Evolutionary conservation across 2,113 vertebrate species (phyloP).

Genomic region (Calonectris borealis): DNA sequence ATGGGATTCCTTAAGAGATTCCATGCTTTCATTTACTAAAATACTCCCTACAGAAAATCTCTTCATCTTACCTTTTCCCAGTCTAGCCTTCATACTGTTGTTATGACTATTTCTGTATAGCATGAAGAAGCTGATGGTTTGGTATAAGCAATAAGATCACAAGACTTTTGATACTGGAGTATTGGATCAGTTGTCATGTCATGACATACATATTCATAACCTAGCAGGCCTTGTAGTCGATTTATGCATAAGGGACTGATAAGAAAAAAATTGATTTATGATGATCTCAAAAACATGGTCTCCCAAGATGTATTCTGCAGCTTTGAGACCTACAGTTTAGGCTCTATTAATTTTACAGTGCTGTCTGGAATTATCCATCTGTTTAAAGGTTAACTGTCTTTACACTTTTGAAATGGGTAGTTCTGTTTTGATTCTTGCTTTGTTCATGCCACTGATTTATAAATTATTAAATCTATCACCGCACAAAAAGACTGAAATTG

Average conservation of each 20-base stretch:
- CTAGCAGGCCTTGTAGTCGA: conserved; percentile 33
- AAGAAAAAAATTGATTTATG: conserved; percentile 76
- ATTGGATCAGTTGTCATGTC: conserved; percentile 19
- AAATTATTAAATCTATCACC: conserved; percentile 69
- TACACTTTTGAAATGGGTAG: conserved; percentile 80
- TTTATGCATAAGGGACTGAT: conserved; percentile 51
- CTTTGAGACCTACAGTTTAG: conserved; percentile 75
- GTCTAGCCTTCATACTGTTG: neutral
- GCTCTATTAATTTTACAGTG: conserved; percentile 86
- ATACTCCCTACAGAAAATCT: neutral
- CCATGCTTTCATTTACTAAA: neutral
- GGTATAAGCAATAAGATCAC: neutral
- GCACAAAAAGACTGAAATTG: conserved; percentile 44
- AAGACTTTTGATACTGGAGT: conserved; percentile 33
- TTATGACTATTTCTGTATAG: neutral
- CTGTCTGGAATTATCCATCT: conserved; percentile 88
- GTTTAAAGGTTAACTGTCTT: conserved; percentile 91
- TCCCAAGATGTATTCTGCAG: conserved; percentile 77
- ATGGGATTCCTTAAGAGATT: neutral
- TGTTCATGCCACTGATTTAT: conserved; percentile 73
- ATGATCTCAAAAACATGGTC: conserved; percentile 76
- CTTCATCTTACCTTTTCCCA: neutral
- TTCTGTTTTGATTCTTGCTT: conserved; percentile 81
- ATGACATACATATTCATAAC: conserved; percentile 65
- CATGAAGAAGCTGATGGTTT: neutral